A percentile compares a stretch with the other conserved stretches of the same genome.
These are phyloP conservation scores for Phaethornis superciliosus DNA, from an alignment of 2,113 vertebrate genomes.

Conservation along the genomic window DNA sequence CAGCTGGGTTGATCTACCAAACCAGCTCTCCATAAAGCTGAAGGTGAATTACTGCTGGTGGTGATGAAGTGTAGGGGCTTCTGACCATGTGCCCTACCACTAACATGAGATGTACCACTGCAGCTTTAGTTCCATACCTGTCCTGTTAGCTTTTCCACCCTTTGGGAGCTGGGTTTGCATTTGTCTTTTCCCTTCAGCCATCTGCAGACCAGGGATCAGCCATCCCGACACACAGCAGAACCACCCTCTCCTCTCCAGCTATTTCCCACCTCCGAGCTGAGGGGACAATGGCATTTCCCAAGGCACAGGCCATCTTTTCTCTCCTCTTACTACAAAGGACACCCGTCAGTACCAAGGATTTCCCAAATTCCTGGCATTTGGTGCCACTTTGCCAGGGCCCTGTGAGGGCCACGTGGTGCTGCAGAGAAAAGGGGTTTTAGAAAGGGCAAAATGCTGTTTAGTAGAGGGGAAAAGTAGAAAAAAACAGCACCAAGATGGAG, in stretches of 20 bases:
- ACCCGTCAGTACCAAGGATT: too few species aligned
- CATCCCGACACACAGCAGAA: rapidly evolving
- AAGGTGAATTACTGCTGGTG: background rate
- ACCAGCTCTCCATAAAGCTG: rapidly evolving
- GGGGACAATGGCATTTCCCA: rapidly evolving
- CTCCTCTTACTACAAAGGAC: rapidly evolving
- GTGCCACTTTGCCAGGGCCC: rapidly evolving
- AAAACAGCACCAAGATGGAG: background rate
- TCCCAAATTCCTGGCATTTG: rapidly evolving
- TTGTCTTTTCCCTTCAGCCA: background rate
- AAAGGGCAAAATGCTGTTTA: background rate
- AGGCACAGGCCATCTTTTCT: rapidly evolving
- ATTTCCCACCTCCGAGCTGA: background rate
- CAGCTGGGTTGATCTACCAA: background rate
- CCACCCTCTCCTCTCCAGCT: rapidly evolving
- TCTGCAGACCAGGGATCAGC: rapidly evolving
- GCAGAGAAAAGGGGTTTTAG: rapidly evolving
- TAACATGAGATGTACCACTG: background rate
- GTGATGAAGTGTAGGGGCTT: rapidly evolving
- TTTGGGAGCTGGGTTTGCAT: rapidly evolving
- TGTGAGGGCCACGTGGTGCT: background rate
- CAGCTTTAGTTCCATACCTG: background rate
- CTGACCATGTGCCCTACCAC: rapidly evolving
- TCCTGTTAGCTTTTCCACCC: background rate
- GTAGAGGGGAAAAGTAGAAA: rapidly evolving